Evolutionary conservation across 2,888 invertebrate genomes (phyloP).

Genomic region (Watsonalla binaria): DNA sequence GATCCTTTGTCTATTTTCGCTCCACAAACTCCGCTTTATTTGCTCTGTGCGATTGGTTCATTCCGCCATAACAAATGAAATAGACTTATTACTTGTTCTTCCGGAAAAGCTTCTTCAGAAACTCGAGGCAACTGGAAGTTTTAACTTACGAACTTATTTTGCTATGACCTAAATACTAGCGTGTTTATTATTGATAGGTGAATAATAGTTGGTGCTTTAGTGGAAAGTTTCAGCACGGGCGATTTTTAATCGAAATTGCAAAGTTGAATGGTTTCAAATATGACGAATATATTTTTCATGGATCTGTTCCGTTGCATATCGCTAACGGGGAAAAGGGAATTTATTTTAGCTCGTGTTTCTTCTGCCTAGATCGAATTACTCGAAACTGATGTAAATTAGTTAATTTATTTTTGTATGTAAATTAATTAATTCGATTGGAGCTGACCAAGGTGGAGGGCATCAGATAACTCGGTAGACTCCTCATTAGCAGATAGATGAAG

Average conservation of each 20-base stretch:
- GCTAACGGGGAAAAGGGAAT: no score
- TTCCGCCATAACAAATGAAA: conserved; percentile 66
- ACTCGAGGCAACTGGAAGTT: conserved; percentile 6
- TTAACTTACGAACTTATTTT: not conserved
- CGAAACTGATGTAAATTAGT: no score
- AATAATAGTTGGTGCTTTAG: not conserved
- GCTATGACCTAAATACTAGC: not conserved
- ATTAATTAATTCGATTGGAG: no score
- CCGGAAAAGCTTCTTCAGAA: conserved; percentile 56
- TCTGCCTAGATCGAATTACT: no score
- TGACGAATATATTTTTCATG: no score
- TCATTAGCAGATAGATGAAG: no score
- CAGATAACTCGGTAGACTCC: no score
- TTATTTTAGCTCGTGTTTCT: no score
- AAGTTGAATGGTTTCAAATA: not conserved
- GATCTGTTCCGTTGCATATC: no score
- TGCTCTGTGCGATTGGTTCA: conserved; percentile 67
- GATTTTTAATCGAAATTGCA: not conserved
- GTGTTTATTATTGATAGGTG: not conserved
- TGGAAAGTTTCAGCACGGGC: not conserved
- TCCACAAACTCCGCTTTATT: conserved; percentile 68
- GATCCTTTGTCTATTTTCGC: conserved; percentile 74
- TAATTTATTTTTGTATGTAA: no score
- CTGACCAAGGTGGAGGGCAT: no score
- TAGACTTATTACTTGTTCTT: conserved; percentile 62